Evolutionary conservation across 1,140 invertebrate genomes (phyloP).

Genomic region (Heliothis virescens): DNA sequence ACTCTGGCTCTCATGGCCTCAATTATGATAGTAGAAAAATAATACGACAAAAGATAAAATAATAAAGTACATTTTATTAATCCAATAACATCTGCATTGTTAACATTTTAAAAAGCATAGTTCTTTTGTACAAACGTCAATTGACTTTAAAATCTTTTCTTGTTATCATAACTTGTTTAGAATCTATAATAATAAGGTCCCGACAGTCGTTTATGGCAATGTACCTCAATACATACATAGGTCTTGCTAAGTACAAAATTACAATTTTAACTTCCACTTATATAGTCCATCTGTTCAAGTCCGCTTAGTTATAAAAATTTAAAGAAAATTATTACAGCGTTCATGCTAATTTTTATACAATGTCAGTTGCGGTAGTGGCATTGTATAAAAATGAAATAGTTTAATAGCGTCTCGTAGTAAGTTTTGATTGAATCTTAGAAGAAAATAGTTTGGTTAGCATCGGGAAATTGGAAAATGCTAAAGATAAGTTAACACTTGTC

Average conservation of each 20-base stretch:
- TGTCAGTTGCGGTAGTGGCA: background rate
- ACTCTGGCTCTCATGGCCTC: too few species aligned
- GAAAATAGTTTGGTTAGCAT: background rate
- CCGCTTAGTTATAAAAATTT: background rate
- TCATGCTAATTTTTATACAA: background rate
- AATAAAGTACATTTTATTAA: slow-evolving; percentile 66
- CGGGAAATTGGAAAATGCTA: background rate
- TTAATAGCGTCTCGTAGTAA: slow-evolving; percentile 4
- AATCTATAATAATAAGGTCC: slow-evolving; percentile 41
- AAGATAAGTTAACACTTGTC: background rate
- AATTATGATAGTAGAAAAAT: too few species aligned
- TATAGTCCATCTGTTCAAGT: slow-evolving; percentile 13
- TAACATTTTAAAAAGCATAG: slow-evolving; percentile 68
- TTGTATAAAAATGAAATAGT: slow-evolving; percentile 4
- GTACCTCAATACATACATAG: slow-evolving; percentile 28
- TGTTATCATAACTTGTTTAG: slow-evolving; percentile 40
- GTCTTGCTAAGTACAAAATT: slow-evolving; percentile 29
- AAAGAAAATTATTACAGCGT: background rate
- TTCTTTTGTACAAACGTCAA: slow-evolving; percentile 65
- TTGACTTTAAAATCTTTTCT: slow-evolving; percentile 43
- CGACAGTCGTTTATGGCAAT: slow-evolving; percentile 34
- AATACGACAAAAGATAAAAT: slow-evolving; percentile 57
- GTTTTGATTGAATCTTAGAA: slow-evolving; percentile 6
- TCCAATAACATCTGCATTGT: slow-evolving; percentile 66
- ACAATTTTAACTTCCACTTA: slow-evolving; percentile 3